phyloP scores from a whole-genome alignment of 2,113 vertebrate genomes.

The Eolophus roseicapilla region DNA sequence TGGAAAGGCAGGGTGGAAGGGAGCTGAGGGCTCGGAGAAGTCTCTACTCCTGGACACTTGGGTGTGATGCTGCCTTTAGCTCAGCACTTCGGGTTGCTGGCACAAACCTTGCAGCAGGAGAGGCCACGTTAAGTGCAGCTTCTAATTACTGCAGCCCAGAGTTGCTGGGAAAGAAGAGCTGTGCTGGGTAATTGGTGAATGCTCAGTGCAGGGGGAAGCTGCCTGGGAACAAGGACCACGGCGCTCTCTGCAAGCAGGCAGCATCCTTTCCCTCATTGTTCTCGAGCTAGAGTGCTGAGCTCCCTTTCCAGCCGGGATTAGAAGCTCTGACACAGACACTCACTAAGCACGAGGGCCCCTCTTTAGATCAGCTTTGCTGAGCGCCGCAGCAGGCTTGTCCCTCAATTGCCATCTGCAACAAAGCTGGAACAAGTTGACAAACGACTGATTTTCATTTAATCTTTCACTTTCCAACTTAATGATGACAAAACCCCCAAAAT shows the following conservation, averaged over 20 bases:
- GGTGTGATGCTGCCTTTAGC: not conserved
- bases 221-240: not conserved
- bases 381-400: slow-evolving; percentile 52
- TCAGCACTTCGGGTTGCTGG: rapidly evolving
- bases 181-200: slow-evolving; percentile 22
- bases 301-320: slow-evolving; percentile 3
- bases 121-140: not conserved
- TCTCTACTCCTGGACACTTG: not conserved
- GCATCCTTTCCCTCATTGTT: not conserved
- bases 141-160: not conserved
- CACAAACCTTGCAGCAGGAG: not conserved
- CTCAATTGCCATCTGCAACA: slow-evolving; percentile 67
- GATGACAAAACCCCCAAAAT: not conserved
- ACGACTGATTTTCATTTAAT: slow-evolving; percentile 77
- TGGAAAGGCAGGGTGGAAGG: not conserved
- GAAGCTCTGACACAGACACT: not conserved
- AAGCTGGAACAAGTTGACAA: slow-evolving; percentile 76
- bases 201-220: not conserved
- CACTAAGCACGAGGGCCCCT: not conserved
- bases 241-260: not conserved
- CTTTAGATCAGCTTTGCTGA: slow-evolving; percentile 5
- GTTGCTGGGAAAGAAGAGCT: not conserved
- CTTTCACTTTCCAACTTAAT: slow-evolving; percentile 65
- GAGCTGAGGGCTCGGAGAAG: not conserved
- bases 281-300: not conserved